Percentiles rank a stretch among this genome's conserved stretches.
Conservation (phyloP, 92 coral and sea anemone genomes). For the Anthopleura xanthogrammica region DNA sequence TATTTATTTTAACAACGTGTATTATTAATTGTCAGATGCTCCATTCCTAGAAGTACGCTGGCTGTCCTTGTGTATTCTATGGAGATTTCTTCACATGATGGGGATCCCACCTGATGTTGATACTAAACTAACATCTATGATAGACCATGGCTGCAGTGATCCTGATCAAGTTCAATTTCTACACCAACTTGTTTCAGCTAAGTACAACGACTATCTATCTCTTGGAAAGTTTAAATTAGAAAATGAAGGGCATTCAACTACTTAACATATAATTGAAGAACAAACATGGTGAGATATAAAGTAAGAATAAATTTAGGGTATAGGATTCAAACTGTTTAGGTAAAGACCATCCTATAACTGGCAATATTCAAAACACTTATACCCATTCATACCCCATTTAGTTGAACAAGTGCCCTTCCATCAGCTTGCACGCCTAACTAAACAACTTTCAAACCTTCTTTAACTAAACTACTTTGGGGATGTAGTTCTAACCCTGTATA, state of each 20-base stretch:
- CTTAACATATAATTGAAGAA: not conserved
- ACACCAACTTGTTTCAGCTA: conserved; percentile 31
- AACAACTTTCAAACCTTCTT: too few species aligned
- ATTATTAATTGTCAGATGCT: conserved; percentile 40
- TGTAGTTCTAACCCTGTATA: too few species aligned
- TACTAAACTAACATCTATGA: conserved; percentile 30
- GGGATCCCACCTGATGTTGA: conserved; percentile 34
- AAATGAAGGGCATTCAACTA: not conserved
- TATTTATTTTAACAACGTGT: not conserved
- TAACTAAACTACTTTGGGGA: too few species aligned
- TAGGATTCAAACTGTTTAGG: too few species aligned
- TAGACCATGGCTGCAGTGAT: conserved; percentile 45
- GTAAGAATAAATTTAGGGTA: too few species aligned
- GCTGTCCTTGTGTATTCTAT: conserved; percentile 59
- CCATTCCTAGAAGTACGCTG: conserved; percentile 71
- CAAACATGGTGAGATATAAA: not conserved
- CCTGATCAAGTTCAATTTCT: conserved; percentile 43
- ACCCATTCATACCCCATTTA: too few species aligned
- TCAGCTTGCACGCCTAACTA: too few species aligned
- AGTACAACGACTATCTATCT: conserved; percentile 27
- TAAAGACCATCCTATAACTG: too few species aligned
- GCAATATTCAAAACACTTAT: too few species aligned
- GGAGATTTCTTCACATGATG: conserved; percentile 53
- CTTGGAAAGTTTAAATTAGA: conserved; percentile 11
- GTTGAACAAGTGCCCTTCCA: too few species aligned